A percentile compares a stretch with the other conserved stretches of the same genome.
phyloP scores from a whole-genome alignment of 2,113 vertebrate genomes.

The Oriolus oriolus region DNA sequence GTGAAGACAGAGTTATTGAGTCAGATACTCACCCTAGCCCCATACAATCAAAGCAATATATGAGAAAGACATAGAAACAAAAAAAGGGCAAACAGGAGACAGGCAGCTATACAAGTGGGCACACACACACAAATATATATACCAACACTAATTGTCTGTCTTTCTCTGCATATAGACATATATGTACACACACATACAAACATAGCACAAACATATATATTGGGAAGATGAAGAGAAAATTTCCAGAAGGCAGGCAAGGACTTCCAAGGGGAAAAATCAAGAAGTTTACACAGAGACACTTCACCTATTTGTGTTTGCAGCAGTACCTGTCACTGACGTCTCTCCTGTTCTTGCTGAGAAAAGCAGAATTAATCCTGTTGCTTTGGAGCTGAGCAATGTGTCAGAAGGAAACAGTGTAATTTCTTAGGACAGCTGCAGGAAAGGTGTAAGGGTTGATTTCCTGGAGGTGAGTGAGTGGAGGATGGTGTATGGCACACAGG shows the following conservation, averaged over 20 bases:
- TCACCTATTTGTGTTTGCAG: not conserved
- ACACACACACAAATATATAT: not conserved
- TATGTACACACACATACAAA: not conserved
- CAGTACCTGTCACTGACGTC: not conserved
- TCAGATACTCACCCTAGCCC: constrained; percentile 21
- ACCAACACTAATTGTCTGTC: fast-evolving
- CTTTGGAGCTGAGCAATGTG: not conserved
- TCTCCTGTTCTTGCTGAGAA: not conserved
- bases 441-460: not conserved
- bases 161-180: not conserved
- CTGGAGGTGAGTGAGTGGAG: not conserved
- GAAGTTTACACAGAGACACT: not conserved
- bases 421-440: not conserved
- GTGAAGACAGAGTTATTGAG: constrained; percentile 93
- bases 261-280: not conserved
- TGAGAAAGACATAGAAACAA: not conserved
- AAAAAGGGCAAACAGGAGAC: constrained; percentile 11
- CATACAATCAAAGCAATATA: constrained; percentile 56
- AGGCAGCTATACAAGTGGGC: not conserved
- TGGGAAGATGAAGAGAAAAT: constrained; percentile 21
- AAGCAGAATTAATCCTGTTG: not conserved
- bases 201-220: not conserved
- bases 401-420: not conserved
- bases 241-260: constrained; percentile 16
- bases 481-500: not conserved